phyloP scores from a whole-genome alignment of 2,797 vertebrate species.

The Psittacula derbiana region DNA sequence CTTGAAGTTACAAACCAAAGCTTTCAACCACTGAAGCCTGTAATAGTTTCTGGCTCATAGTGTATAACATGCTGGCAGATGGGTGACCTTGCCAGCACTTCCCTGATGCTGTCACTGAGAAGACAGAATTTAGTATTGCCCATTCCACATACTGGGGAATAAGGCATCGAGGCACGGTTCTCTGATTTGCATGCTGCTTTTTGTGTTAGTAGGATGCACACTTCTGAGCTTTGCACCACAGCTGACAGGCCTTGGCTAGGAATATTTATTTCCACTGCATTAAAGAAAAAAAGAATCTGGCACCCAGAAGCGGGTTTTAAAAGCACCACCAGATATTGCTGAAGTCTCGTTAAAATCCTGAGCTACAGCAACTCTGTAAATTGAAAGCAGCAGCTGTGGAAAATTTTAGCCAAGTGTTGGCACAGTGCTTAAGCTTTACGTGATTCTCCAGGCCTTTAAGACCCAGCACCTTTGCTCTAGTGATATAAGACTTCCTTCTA shows the following conservation, averaged over 20 bases:
- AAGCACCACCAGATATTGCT: neutral
- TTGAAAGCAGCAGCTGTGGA: neutral
- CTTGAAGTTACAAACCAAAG: neutral
- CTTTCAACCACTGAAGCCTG: neutral
- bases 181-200: neutral
- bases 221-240: neutral
- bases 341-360: neutral
- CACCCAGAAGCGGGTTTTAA: neutral
- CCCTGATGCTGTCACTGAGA: neutral
- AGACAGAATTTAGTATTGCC: neutral
- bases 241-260: neutral
- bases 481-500: neutral
- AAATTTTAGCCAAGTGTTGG: neutral
- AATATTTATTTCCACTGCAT: neutral
- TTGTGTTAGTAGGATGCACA: neutral
- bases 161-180: neutral
- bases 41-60: neutral
- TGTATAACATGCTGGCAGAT: fast-evolving
- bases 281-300: neutral
- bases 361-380: neutral
- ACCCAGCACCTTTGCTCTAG: neutral
- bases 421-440: neutral
- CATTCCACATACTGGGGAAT: fast-evolving
- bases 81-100: neutral
- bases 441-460: neutral